Evolutionary conservation across 2,797 vertebrate genomes (phyloP).

Genomic region (Eleutherodactylus coqui): DNA sequence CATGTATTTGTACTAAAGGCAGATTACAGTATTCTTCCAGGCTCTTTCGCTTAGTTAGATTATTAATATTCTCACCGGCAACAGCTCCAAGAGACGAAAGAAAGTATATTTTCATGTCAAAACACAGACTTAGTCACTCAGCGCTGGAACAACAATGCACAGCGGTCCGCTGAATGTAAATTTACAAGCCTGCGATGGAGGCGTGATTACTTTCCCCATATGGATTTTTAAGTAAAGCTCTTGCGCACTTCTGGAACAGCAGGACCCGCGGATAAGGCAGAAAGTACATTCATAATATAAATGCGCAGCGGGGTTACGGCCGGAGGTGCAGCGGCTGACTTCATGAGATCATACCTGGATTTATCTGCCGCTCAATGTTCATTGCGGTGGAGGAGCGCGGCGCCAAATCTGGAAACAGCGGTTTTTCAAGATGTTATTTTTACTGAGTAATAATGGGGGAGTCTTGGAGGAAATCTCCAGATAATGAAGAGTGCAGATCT

Average conservation of each 20-base stretch:
- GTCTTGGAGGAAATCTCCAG: slow-evolving; percentile 18
- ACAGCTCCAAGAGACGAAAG: background rate
- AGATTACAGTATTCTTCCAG: slow-evolving; percentile 8
- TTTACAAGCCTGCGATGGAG: background rate
- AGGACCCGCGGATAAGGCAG: background rate
- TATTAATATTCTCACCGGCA: slow-evolving; percentile 9
- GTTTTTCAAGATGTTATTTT: background rate
- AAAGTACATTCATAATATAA: background rate
- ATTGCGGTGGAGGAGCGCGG: background rate
- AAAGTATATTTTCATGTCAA: slow-evolving; percentile 37
- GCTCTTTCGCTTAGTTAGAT: background rate
- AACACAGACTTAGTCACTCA: slow-evolving; percentile 14
- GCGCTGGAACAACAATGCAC: slow-evolving; percentile 7
- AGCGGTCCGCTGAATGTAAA: slow-evolving; percentile 17
- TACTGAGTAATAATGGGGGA: slow-evolving; percentile 5
- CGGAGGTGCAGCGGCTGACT: background rate
- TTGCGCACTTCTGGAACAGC: background rate
- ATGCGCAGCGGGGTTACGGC: background rate
- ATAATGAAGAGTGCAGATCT: background rate
- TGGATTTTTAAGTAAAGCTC: slow-evolving; percentile 35
- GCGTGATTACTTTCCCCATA: slow-evolving; percentile 17
- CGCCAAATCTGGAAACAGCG: background rate
- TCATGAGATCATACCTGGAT: background rate
- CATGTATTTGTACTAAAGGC: background rate
- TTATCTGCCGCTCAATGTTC: background rate